These are phyloP conservation scores for Heterochromis multidens DNA, from an alignment of 2,113 vertebrate species.

Conservation along the genomic window DNA sequence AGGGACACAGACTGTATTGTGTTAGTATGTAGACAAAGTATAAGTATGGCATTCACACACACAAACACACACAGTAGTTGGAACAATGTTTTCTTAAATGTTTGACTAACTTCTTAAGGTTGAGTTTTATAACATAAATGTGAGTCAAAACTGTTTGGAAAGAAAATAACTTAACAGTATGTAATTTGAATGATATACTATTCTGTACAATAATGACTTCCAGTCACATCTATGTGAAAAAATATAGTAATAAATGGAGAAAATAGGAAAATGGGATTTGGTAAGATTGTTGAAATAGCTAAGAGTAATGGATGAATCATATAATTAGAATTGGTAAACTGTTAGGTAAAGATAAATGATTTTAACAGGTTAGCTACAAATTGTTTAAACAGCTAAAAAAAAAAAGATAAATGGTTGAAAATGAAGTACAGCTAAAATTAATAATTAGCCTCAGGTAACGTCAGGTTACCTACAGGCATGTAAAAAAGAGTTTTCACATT, in stretches of 20 bases:
- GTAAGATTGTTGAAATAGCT: neutral
- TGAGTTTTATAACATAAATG: neutral
- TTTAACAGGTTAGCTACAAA: neutral
- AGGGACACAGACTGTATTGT: slow-evolving; percentile 7
- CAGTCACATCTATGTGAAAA: neutral
- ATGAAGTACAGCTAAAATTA: neutral
- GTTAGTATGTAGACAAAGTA: slow-evolving; percentile 12
- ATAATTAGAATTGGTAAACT: neutral
- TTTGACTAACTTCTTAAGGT: neutral
- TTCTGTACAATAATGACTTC: neutral
- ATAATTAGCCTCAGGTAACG: neutral
- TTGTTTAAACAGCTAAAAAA: neutral
- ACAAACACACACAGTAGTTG: neutral
- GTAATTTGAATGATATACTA: too few relatives aligned
- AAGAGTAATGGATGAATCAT: neutral
- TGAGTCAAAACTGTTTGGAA: neutral
- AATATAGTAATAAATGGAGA: neutral
- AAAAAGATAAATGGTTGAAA: neutral
- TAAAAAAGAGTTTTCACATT: too few relatives aligned
- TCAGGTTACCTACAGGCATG: neutral
- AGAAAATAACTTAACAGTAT: neutral
- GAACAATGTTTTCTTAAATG: neutral
- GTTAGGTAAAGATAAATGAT: neutral
- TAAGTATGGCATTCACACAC: neutral
- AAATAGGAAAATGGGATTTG: neutral